A percentile compares a stretch with the other conserved stretches of the same genome.
Evolutionary conservation across 2,113 vertebrate species (phyloP).

Genomic region (Aplodontia rufa): DNA sequence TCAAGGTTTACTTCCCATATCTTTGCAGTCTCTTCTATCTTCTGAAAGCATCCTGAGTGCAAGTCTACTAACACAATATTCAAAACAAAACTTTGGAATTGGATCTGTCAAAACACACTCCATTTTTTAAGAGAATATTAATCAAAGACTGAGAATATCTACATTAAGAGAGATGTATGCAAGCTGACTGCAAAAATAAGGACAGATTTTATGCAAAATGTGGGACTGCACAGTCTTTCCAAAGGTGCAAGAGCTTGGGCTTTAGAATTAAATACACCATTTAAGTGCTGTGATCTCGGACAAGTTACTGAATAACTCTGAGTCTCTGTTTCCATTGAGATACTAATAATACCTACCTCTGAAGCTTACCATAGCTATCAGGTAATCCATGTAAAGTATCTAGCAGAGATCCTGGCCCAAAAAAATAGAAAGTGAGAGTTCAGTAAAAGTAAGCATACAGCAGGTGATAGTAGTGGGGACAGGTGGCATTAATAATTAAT

Average conservation of each 20-base stretch:
- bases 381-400: not conserved
- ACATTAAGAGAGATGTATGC: not conserved
- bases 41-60: not conserved
- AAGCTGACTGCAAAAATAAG: not conserved
- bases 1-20: not conserved
- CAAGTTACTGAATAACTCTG: slow-evolving; percentile 6
- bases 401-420: not conserved
- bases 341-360: not conserved
- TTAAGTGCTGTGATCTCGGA: not conserved
- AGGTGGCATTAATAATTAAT: not conserved
- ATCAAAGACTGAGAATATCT: not conserved
- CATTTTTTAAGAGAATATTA: not conserved
- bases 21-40: not conserved
- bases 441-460: not conserved
- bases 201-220: not conserved
- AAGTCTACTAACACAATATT: not conserved
- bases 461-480: not conserved
- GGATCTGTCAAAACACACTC: not conserved
- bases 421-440: not conserved
- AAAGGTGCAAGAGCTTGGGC: not conserved
- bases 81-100: slow-evolving; percentile 11
- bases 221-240: not conserved
- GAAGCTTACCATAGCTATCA: not conserved
- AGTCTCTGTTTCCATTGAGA: not conserved
- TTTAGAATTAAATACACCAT: not conserved